Evolutionary conservation across 2,797 vertebrate genomes (phyloP), one percentile per base, ranked within the genome.

Genomic region (Trematomus bernacchii): DNA sequence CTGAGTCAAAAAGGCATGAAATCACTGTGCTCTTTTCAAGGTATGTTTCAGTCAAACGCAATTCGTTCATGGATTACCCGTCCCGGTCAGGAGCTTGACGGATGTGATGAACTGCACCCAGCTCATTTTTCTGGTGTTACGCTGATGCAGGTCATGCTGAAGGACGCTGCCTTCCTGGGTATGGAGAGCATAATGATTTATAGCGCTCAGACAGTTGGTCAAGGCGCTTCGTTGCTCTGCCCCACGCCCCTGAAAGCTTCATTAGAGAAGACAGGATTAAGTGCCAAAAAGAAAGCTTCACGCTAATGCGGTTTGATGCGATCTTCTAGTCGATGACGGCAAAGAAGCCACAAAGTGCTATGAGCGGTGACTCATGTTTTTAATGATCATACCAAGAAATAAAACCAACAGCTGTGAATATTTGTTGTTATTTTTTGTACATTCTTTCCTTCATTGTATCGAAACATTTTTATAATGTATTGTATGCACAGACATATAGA

Each of bases 121-220:
- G 58, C 73, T 86, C 71, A 66, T 88, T 84, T 40, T 62, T 79
- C 84, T 59, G 40, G 12, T 53, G 40, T n/a, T 72, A 59, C 0
- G 75, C 14, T 7, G 60, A 84, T 74, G 79, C 7, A 3, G 83
- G 84, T 79, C 71, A 53, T 65, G 8, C 30, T 73, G 85, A 92
- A 92, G 89, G 90, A 89, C 75, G 53, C 69, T 10, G 75, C 75
- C 80, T 89, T 71, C 77, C 76, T 7, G 82, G 62, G 62, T 61
- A 55, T 8, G 44, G 27, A 37, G 11, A 9, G 6, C 33, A 37
- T 6, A 4, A 42, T 91, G 86, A 93, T 87, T 91, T 89, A 90
- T 89, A 64, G 79, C 2, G 47, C 59, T 80, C 71, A 77, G 82
- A 83, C 75, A 76, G 76, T 73, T 15, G 83, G 66, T 76, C 55